phyloP scores from a whole-genome alignment of 2,797 vertebrate species.

The Tragelaphus oryx region DNA sequence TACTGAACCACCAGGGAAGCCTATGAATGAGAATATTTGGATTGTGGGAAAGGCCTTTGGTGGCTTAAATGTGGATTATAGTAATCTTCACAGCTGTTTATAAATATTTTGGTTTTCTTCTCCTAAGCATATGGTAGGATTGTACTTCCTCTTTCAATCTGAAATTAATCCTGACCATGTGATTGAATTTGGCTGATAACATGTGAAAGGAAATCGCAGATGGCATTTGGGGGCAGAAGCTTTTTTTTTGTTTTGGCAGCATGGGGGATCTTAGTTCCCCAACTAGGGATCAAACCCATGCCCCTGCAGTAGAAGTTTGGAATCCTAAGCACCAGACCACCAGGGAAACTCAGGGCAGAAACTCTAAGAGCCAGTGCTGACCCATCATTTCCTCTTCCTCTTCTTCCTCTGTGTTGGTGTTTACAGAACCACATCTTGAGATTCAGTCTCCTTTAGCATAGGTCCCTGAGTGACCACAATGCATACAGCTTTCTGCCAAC shows the following conservation, averaged over 20 bases:
- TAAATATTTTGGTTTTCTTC: not conserved
- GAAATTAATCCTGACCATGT: not conserved
- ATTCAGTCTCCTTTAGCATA: not conserved
- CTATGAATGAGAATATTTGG: not conserved
- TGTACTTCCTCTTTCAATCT: not conserved
- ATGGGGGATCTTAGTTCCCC: not conserved
- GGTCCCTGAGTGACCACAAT: not conserved
- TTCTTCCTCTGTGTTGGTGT: not conserved
- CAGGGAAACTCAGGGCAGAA: not conserved
- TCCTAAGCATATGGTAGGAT: not conserved
- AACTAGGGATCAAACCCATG: accelerated
- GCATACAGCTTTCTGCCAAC: not conserved
- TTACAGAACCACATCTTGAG: not conserved
- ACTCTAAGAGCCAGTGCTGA: not conserved
- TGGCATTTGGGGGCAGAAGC: not conserved
- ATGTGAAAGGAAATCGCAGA: not conserved
- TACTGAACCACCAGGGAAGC: not conserved
- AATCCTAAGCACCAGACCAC: not conserved
- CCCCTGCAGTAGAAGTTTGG: not conserved
- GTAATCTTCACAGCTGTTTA: not conserved
- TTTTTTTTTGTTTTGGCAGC: not conserved
- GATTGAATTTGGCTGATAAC: not conserved
- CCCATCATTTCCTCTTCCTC: not conserved
- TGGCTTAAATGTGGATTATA: not conserved
- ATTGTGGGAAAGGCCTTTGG: not conserved